phyloP scores from a whole-genome alignment of 1,140 invertebrate genomes.

The Armadillidium nasatum region DNA sequence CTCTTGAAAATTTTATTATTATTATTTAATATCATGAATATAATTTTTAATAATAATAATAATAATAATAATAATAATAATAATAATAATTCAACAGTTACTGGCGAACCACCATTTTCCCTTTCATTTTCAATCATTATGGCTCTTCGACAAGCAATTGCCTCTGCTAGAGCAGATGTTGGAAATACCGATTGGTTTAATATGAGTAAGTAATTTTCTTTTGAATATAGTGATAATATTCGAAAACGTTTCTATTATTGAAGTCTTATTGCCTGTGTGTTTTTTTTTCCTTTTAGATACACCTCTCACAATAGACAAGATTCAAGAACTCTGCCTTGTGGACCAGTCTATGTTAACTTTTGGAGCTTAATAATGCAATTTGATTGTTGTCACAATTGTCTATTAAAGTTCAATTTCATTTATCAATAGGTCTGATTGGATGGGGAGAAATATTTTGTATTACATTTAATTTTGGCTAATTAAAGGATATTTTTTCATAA shows the following conservation, averaged over 20 bases:
- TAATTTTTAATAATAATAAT: not conserved
- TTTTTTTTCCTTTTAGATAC: conserved; percentile 10
- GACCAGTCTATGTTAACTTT: not conserved
- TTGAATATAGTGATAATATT: too few species aligned
- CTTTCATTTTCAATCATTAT: conserved; percentile 9
- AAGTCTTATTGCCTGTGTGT: too few species aligned
- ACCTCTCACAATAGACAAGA: conserved; percentile 3
- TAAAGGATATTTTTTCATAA: too few species aligned
- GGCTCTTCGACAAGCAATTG: conserved; percentile 17
- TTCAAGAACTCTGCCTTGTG: conserved; percentile 16
- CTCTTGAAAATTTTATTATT: not conserved
- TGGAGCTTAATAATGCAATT: not conserved
- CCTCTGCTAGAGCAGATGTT: conserved; percentile 2
- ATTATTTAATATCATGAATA: too few species aligned
- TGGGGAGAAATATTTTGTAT: too few species aligned
- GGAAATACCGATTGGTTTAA: conserved; percentile 2
- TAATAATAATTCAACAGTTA: conserved; percentile 14
- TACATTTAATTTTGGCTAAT: too few species aligned
- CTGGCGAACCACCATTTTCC: conserved; percentile 10
- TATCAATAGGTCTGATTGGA: too few species aligned
- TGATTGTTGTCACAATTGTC: too few species aligned
- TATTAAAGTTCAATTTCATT: too few species aligned
- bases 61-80: not conserved
- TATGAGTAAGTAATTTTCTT: not conserved
- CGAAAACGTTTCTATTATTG: too few species aligned